A percentile compares a stretch with the other conserved stretches of the same genome.
These are phyloP conservation scores for Drosophila nigricruria DNA, from an alignment of 2,888 invertebrate species.

Conservation along the genomic window DNA sequence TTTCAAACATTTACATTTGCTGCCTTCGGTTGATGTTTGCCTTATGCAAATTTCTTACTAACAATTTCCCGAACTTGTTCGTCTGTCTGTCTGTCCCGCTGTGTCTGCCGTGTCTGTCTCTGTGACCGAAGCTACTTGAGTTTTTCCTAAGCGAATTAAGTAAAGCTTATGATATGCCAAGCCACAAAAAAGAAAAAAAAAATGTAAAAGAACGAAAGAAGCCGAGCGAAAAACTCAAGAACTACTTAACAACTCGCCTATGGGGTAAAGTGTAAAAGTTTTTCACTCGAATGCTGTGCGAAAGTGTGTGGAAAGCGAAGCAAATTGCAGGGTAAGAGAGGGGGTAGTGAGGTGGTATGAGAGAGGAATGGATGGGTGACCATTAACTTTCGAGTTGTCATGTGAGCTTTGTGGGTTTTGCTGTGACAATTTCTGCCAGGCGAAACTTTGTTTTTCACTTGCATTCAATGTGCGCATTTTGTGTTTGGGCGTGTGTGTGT, in stretches of 20 bases:
- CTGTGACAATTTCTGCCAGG: conserved; percentile 36
- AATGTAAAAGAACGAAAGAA: conserved; percentile 2
- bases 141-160: conserved; percentile 67
- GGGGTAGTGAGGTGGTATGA: not conserved
- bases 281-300: conserved; percentile 16
- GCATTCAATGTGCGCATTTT: conserved; percentile 10
- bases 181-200: conserved; percentile 10
- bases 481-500: conserved; percentile 15
- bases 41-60: conserved; percentile 9
- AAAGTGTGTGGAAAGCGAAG: not conserved
- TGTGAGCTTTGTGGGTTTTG: conserved; percentile 49
- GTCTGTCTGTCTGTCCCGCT: not conserved
- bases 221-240: conserved; percentile 10
- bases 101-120: not conserved
- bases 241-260: conserved; percentile 53
- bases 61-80: not conserved
- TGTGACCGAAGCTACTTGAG: conserved; percentile 40
- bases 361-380: conserved; percentile 2
- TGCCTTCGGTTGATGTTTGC: not conserved
- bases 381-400: conserved; percentile 68
- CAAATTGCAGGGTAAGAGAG: not conserved
- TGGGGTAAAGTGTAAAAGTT: conserved; percentile 30
- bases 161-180: conserved; percentile 52
- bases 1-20: not conserved
- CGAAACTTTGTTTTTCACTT: conserved; percentile 18